Base-by-base conservation (phyloP, 2,797 vertebrate genomes). In the Enteromius thamalakanensis region DNA sequence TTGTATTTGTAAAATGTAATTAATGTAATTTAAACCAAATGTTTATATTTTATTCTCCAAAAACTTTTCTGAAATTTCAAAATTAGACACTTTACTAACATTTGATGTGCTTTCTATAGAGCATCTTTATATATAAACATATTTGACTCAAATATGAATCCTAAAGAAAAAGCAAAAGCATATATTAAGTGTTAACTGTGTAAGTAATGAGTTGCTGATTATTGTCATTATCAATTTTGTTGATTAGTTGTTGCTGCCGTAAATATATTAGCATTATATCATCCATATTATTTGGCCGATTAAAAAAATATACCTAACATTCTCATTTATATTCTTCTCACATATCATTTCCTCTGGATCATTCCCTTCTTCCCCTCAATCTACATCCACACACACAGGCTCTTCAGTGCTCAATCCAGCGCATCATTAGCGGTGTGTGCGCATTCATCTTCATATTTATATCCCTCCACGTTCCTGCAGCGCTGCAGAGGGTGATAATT, bases 361-460 rank as follows among this genome's bases (percentile, higher is more conserved):
- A 17, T 79, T 29, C 11, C 14, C 21, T 53, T 68, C n/a, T 23
- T 51, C 19, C 2, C 12, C 60, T 62, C 55, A 74, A 11, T 65
- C 45, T 74, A 40, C 71, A 51, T 72, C 45, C 69, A 81, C 47
- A 53, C 47, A 64, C 47, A 64, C 55, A 49, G 26, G 1, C 53
- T 21, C 37, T 49, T 21, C 29, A 42, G 9, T 47, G 37, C 67
- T 72, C 40, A 45, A 34, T 75, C 21, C 45, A 26, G 42, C 42
- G 1, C 26, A 0, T 53, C 47, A 32, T 72, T 80, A 62, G 55
- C 12, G 6, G 37, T 60, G 10, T 64, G 21, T 64, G 55, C 42
- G 19, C 45, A 51, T 58, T 83, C 17, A 68, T 76, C 53, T 76
- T 76, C 37, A 69, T 76, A 78, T 69, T 69, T 76, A 71, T 68